Conservation (phyloP, 64 coral and sea anemone genomes). For the Catalaphyllia jardinei region DNA sequence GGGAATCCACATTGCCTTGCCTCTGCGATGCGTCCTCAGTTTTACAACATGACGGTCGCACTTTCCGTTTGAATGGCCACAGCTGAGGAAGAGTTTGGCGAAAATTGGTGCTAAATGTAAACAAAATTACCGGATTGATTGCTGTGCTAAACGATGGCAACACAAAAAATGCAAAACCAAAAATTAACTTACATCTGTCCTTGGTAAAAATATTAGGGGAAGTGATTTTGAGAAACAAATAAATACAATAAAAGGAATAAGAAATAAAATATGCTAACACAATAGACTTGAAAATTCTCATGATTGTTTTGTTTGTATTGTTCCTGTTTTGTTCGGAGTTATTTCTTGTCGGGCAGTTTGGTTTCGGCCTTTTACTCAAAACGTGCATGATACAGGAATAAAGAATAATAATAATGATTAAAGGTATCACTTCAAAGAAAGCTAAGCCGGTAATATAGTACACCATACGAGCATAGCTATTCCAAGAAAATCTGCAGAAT, state of each 20-base stretch:
- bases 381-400: not conserved
- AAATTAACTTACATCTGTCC: not conserved
- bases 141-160: constrained; percentile 15
- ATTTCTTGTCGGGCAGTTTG: no score
- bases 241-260: not conserved
- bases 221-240: not conserved
- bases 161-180: not conserved
- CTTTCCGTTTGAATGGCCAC: not conserved
- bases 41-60: not conserved
- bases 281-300: constrained; percentile 8
- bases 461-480: not conserved
- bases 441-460: not conserved
- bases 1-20: no score
- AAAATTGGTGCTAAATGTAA: not conserved
- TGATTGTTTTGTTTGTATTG: not conserved
- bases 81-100: not conserved
- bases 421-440: not conserved
- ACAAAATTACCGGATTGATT: constrained; percentile 15
- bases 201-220: not conserved
- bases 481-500: constrained; percentile 12
- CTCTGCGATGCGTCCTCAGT: no score
- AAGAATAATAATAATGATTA: not conserved
- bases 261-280: not conserved
- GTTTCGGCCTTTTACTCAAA: not conserved
- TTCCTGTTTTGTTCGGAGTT: not conserved